phyloP scores from a whole-genome alignment of 1,140 invertebrate genomes.

The Drosophila littoralis region DNA sequence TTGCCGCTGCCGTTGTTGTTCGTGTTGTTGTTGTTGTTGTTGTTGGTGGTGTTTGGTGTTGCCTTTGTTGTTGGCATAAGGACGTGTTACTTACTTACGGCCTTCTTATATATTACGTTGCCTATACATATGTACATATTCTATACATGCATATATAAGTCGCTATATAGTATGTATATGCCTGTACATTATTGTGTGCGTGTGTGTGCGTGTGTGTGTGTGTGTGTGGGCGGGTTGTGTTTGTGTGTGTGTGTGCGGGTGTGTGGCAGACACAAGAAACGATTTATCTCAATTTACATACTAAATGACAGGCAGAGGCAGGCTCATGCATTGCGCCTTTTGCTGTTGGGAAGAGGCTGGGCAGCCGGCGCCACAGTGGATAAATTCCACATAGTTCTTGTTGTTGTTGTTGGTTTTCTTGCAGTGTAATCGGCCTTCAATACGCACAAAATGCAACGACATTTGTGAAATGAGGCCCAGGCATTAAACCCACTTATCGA shows the following conservation, averaged over 20 bases:
- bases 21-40: slow-evolving; percentile 25
- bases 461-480: slow-evolving; percentile 67
- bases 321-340: slow-evolving; percentile 68
- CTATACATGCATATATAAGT: slow-evolving; percentile 28
- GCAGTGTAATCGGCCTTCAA: slow-evolving; percentile 32
- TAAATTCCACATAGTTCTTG: slow-evolving; percentile 40
- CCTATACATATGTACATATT: slow-evolving; percentile 31
- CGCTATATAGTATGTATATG: slow-evolving; percentile 32
- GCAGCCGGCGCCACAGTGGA: slow-evolving; percentile 20
- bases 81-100: slow-evolving; percentile 77
- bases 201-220: slow-evolving; percentile 14
- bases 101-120: slow-evolving; percentile 64
- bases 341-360: slow-evolving; percentile 10
- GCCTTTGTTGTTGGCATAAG: slow-evolving; percentile 55
- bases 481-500: slow-evolving; percentile 70
- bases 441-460: slow-evolving; percentile 50
- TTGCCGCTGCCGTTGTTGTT: slow-evolving; percentile 30
- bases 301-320: slow-evolving; percentile 78
- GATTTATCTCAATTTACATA: slow-evolving; percentile 83
- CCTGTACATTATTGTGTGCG: slow-evolving; percentile 36
- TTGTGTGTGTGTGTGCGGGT: slow-evolving; percentile 44
- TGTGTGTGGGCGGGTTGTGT: slow-evolving; percentile 1
- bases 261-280: slow-evolving; percentile 76
- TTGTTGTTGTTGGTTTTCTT: slow-evolving; percentile 22
- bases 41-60: slow-evolving; percentile 39